Conservation (phyloP, 2,113 vertebrate genomes). For the Pipa parva region DNA sequence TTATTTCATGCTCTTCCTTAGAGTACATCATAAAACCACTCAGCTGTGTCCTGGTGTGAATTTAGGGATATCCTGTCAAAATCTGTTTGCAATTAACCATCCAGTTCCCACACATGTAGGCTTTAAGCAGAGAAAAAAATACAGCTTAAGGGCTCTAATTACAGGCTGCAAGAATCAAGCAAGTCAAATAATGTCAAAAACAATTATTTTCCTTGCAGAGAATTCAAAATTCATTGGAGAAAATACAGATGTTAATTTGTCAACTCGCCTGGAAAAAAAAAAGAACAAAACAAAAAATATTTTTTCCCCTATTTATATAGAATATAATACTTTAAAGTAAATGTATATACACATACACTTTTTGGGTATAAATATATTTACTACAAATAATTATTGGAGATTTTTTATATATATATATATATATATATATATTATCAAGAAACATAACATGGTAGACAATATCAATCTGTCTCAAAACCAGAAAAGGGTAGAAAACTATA, state of each 20-base stretch:
- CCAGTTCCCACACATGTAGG: conserved; percentile 67
- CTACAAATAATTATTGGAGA: too few relatives aligned
- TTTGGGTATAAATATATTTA: neutral
- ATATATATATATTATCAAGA: too few relatives aligned
- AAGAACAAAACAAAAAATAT: neutral
- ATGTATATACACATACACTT: neutral
- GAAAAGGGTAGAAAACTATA: too few relatives aligned
- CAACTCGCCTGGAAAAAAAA: conserved; percentile 47
- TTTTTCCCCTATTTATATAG: neutral
- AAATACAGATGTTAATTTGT: conserved; percentile 59
- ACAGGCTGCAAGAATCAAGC: conserved; percentile 65
- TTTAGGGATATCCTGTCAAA: conserved; percentile 46
- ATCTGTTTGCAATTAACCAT: conserved; percentile 72
- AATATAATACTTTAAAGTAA: neutral
- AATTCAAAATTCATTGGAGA: conserved; percentile 60
- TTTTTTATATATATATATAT: too few relatives aligned
- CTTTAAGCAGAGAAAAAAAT: conserved; percentile 57
- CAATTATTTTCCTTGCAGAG: conserved; percentile 67
- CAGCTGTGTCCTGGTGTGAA: conserved; percentile 41
- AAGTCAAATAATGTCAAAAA: conserved; percentile 77
- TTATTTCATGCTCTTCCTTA: conserved; percentile 18
- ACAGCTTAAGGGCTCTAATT: conserved; percentile 68
- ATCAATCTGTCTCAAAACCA: too few relatives aligned
- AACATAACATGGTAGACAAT: too few relatives aligned
- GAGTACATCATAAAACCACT: conserved; percentile 40